Conservation (phyloP, 2,888 invertebrate species). For the Himalopsyche kuldschensis region DNA sequence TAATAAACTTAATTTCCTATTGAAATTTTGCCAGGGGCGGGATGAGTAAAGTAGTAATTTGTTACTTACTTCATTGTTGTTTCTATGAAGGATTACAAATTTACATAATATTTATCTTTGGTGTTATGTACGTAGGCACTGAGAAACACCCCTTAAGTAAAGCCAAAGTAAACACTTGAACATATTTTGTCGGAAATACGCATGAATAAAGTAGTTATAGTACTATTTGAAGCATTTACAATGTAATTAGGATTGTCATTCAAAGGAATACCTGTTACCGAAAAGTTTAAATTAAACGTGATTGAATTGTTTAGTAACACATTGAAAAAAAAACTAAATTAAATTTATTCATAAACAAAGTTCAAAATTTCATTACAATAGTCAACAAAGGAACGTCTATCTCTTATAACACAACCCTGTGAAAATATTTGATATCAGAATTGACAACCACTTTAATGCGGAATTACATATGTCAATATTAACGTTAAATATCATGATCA, state of each 20-base stretch:
- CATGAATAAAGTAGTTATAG: neutral
- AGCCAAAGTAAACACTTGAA: neutral
- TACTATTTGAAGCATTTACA: neutral
- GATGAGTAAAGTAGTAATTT: conserved; percentile 29
- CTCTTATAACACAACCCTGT: too few species aligned
- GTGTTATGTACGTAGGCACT: conserved; percentile 11
- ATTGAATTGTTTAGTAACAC: too few species aligned
- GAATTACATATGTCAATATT: too few species aligned
- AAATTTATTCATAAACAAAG: too few species aligned
- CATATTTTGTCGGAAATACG: neutral
- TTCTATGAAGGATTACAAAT: conserved; percentile 24
- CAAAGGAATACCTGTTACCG: neutral
- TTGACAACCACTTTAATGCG: too few species aligned
- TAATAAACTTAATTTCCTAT: neutral
- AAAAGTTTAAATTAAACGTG: neutral
- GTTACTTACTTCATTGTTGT: conserved; percentile 25
- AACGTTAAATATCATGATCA: too few species aligned
- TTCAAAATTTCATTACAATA: too few species aligned
- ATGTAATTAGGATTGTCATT: neutral
- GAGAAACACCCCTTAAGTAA: neutral
- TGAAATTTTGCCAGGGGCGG: conserved; percentile 13
- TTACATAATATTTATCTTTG: conserved; percentile 36
- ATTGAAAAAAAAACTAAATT: too few species aligned
- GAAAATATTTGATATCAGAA: too few species aligned
- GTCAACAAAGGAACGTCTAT: too few species aligned